A percentile compares a stretch with the other conserved stretches of the same genome.
These are phyloP conservation scores for Osmerus eperlanus DNA, from an alignment of 2,113 vertebrate species.

Conservation along the genomic window DNA sequence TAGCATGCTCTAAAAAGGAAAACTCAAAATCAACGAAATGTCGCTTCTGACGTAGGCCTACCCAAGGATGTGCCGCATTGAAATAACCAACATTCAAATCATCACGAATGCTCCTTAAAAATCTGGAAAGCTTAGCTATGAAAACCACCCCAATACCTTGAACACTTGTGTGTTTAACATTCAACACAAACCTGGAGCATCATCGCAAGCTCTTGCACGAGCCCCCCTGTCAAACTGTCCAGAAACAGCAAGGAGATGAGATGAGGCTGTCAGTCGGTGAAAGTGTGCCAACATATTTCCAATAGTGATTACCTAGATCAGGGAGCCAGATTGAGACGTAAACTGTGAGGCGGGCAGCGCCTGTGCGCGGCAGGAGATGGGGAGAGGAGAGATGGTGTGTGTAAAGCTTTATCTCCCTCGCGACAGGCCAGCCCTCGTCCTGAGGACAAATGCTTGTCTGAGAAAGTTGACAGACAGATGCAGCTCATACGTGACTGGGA, in stretches of 20 bases:
- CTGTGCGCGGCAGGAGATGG: conserved; percentile 32
- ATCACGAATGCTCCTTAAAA: too few species aligned
- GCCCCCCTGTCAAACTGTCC: background rate
- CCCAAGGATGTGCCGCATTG: too few species aligned
- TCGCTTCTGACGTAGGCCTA: too few species aligned
- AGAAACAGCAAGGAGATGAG: conserved; percentile 22
- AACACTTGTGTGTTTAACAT: background rate
- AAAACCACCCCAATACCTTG: background rate
- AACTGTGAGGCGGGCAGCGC: conserved; percentile 23
- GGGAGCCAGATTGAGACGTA: conserved; percentile 34
- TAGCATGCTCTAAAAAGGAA: background rate
- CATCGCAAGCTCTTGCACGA: too few species aligned
- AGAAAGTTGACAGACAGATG: conserved; percentile 16
- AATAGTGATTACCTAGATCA: conserved; percentile 40
- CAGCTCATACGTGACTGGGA: conserved; percentile 38
- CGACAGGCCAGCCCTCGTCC: conserved; percentile 51
- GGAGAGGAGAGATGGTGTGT: conserved; percentile 50
- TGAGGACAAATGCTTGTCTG: conserved; percentile 37
- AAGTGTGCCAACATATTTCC: conserved; percentile 26
- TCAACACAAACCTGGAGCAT: background rate
- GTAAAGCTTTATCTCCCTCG: conserved; percentile 53
- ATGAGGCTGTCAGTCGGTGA: conserved; percentile 24
- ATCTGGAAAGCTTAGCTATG: too few species aligned
- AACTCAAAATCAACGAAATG: background rate
- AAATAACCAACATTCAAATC: too few species aligned